Base-by-base conservation (phyloP, 2,888 invertebrate species). In the Cetonia aurata region DNA sequence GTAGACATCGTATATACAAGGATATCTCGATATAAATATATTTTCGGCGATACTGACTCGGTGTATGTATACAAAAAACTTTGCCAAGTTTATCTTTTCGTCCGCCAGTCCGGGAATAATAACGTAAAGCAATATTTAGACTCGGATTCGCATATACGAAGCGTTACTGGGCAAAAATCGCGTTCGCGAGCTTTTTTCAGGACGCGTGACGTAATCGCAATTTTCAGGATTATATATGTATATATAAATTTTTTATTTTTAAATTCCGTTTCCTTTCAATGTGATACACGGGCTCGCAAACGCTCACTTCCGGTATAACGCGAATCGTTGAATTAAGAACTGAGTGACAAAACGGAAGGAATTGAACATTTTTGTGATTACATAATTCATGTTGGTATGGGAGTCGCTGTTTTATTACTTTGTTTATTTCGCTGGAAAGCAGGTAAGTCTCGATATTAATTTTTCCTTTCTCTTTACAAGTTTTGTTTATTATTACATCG, bases 51-150 rank as follows among this genome's bases (percentile, higher is more conserved):
- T 37, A 37, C 31, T 25, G 31, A 53, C 33, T 46, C 15, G 56
- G 56, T 46, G 56, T 67, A 41, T 56, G 67, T 56, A 56, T 37
- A 50, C 46, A 56, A 56, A 57, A 67, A 67, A 57, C 56, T 44
- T 25, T 67, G 67, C 67, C 67, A 67, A 67, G 67, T 67, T 67
- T 67, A 48, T 56, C 67, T 56, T 52, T 37, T 53, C 31, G 41
- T 55, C 31, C 55, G 53, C 37, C 8, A 37, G 37, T 3, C 37
- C 41, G 53, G 25, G 9, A 9, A 53, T 53, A 53, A 42, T 42
- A 53, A 53, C 9, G 6, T 10, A 37, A 37, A 37, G 52, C 41
- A 66, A 52, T 53, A 66, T 66, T 66, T 53, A 52, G n/a, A 46
- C 33, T 56, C 44, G 8, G 9, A 25, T 31, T 59, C 33, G 17